Base-by-base conservation (phyloP, 92 coral and sea anemone species). In the Parazoanthus swiftii region DNA sequence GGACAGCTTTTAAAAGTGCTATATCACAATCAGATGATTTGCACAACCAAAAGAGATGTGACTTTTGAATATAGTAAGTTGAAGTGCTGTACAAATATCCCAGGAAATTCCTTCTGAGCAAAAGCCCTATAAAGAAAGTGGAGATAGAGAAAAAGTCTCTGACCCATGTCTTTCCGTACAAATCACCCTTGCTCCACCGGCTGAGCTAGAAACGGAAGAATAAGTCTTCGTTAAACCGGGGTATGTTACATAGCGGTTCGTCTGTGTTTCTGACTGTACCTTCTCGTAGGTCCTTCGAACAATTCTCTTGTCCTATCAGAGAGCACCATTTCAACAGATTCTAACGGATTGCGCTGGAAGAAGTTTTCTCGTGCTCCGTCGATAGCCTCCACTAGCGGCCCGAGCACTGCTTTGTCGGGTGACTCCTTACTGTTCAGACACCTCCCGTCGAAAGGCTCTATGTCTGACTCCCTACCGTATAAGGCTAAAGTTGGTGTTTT, bases 371-470 rank as follows among this genome's bases (percentile, higher is more conserved):
- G 74, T 38, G 85, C 85, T 20, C 35, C 50, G 11, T 63, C 35
- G 35, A 81, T 63, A 59, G 48, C 51, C 6, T 58, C 43, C 71
- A 37, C 14, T 29, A 56, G 6, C 15, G 23, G 20, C 2, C 6
- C 48, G 38, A 15, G 18, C 54, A 23, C 13, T 38, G 73, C 29
- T 16, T 21, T 76, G 51, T 39, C 48, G 2, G 2, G 10, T 15
- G 50, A 66, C 15, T 23, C 18, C 25, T 70, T 33, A 85, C 77
- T 44, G 35, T 29, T 29, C 33, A 29, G 68, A 2, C 46, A n/a
- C 16, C 25, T 80, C 48, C 73, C 88, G 67, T 86, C 81, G 82
- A 75, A 80, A 79, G 90, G 88, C 11, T 83, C 79, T 72, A 58
- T 63, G 25, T 4, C 42, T 5, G 74, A 66, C 18, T 8, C 36